Evolutionary conservation across 2,797 vertebrate species (phyloP), one percentile per base, ranked within the genome.

Genomic region (Enteromius paludinosus): DNA sequence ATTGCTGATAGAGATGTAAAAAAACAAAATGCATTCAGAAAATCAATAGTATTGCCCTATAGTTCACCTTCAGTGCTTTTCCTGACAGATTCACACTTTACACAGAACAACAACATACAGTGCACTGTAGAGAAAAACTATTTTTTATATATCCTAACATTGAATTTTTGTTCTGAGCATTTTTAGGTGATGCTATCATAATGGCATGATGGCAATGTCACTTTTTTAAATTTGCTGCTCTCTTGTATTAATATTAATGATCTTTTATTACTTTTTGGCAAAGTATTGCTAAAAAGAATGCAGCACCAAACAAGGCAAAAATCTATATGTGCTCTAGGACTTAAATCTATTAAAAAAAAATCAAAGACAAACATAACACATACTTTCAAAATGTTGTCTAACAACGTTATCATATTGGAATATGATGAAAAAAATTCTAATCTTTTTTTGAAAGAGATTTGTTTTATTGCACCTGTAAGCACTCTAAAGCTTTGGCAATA

Each of bases 391-490:
- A 68, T 64, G 59, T 64, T 77, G 28, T 14, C 3, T n/a, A 33
- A 35, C 1, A 62, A 35, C 45, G 5, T 66, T 18, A 49, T 78
- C 11, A 35, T 28, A n/a, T 23, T 69, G 33, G n/a, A 69, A 20
- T 20, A 41, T 9, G 23, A 59, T 43, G 25, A 49, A 49, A 47
- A 70, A 59, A 8, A 12, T 33, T 52, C 1, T 0, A 41, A 43
- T 62, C 0, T 11, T 28, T 28, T 59, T 62, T 35, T 33, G 11
- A 11, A 71, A 62, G 28, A 72, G 7, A 80, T 56, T 71, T 47
- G 20, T 3, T 71, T 71, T 64, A 20, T 20, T 74, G 59, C 71
- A 82, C 47, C 70, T 82, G 80, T 54, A 54, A 52, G 20, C 56
- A 81, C 69, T 68, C 38, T 30, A 75, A 41, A 38, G 71, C 38